Evolutionary conservation across 1,140 invertebrate genomes (phyloP).

Genomic region (Trachelipus rathkii): DNA sequence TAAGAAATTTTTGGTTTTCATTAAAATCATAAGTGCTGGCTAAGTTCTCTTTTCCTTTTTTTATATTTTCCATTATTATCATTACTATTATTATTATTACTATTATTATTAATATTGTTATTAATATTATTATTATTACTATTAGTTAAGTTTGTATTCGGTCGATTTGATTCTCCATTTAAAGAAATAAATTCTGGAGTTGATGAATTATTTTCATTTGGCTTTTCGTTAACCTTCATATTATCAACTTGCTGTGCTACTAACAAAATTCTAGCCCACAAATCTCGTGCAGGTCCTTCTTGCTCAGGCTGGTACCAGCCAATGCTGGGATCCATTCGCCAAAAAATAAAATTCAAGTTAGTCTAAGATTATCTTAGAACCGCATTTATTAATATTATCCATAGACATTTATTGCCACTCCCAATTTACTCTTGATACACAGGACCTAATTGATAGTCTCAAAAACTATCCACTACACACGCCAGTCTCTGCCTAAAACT

Average conservation of each 20-base stretch:
- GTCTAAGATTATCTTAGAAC: neutral
- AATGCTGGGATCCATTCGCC: conserved; percentile 83
- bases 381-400: neutral
- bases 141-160: conserved; percentile 46
- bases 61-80: too few relatives aligned
- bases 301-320: conserved; percentile 96
- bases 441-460: too few relatives aligned
- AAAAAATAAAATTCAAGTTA: conserved; percentile 14
- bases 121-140: conserved; percentile 47
- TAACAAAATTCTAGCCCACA: conserved; percentile 90
- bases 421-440: too few relatives aligned
- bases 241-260: conserved; percentile 65
- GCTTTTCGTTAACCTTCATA: conserved; percentile 59
- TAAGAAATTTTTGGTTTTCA: conserved; percentile 70
- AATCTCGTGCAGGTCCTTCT: conserved; percentile 84
- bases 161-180: conserved; percentile 54
- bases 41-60: conserved; percentile 78
- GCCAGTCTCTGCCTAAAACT: too few relatives aligned
- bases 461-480: too few relatives aligned
- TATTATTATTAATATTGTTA: conserved; percentile 62
- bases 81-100: too few relatives aligned
- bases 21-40: conserved; percentile 83
- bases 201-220: conserved; percentile 26
- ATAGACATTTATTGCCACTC: neutral
- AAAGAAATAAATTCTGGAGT: conserved; percentile 52